A percentile compares a stretch with the other conserved stretches of the same genome.
Conservation (phyloP, 2,888 invertebrate species). For the Neria commutata region DNA sequence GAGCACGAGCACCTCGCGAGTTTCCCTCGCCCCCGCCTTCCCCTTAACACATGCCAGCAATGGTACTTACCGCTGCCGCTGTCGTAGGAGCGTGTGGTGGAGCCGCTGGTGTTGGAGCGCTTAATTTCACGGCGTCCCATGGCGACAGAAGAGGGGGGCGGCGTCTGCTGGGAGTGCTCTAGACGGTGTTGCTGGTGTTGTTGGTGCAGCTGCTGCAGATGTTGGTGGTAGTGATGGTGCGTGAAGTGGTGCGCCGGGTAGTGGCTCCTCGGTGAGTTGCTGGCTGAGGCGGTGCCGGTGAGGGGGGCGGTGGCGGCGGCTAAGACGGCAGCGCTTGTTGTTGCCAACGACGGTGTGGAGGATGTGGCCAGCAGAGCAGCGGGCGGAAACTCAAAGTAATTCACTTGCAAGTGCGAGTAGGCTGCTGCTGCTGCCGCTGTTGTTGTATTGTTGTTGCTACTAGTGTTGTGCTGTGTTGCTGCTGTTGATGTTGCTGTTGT, state of each 20-base stretch:
- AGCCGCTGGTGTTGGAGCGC: conserved; percentile 59
- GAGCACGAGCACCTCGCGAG: too few relatives aligned
- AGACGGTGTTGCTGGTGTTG: conserved; percentile 25
- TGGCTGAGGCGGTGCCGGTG: conserved; percentile 38
- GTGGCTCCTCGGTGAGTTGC: conserved; percentile 36
- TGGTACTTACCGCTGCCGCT: conserved; percentile 57
- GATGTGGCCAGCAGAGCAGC: conserved; percentile 37
- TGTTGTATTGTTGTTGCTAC: conserved; percentile 19
- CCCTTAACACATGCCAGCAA: neutral
- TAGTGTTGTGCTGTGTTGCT: conserved; percentile 11
- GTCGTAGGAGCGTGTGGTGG: conserved; percentile 56
- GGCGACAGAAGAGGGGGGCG: conserved; percentile 28
- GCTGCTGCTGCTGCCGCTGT: conserved; percentile 5
- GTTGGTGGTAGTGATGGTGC: conserved; percentile 29
- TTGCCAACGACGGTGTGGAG: conserved; percentile 48
- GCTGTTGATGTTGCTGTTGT: conserved; percentile 4
- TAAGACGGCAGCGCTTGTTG: conserved; percentile 41
- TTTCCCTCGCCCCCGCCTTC: too few relatives aligned
- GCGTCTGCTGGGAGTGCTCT: conserved; percentile 18
- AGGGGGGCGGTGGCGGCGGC: conserved; percentile 39
- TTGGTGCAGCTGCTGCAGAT: conserved; percentile 26
- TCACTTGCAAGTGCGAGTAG: conserved; percentile 49
- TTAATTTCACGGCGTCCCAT: conserved; percentile 63
- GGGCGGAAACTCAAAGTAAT: conserved; percentile 54
- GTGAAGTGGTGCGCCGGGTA: conserved; percentile 28